phyloP scores from a whole-genome alignment of 2,113 vertebrate genomes.

The Muscicapa adusta region DNA sequence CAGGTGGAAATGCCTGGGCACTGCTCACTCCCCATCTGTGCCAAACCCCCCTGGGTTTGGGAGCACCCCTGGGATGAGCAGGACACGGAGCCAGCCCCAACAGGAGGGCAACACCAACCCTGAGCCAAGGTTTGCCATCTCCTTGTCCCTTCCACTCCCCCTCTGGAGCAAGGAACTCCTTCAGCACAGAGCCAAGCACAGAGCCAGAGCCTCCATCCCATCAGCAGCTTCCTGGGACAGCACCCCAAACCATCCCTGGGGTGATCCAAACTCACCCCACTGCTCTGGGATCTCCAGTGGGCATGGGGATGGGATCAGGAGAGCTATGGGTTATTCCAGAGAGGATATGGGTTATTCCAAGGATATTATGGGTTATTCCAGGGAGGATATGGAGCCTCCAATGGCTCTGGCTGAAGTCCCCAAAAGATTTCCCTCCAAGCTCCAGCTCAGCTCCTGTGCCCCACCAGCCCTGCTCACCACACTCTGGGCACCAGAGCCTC shows the following conservation, averaged over 20 bases:
- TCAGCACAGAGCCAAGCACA: background rate
- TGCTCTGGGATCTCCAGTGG: accelerated
- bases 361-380: accelerated
- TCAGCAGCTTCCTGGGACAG: accelerated
- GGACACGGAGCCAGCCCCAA: background rate
- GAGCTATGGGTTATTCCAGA: accelerated
- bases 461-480: background rate
- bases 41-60: accelerated
- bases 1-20: background rate
- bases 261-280: background rate
- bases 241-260: background rate
- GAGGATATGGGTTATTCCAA: too few relatives aligned
- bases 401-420: accelerated
- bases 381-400: too few relatives aligned
- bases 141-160: background rate
- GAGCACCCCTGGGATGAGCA: background rate
- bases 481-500: background rate
- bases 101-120: accelerated
- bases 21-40: accelerated
- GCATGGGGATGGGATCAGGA: accelerated
- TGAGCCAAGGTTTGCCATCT: accelerated
- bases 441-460: background rate
- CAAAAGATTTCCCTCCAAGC: background rate
- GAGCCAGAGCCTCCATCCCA: background rate
- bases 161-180: background rate